phyloP scores from a whole-genome alignment of 1,140 invertebrate species.

The Drosophila pandora region DNA sequence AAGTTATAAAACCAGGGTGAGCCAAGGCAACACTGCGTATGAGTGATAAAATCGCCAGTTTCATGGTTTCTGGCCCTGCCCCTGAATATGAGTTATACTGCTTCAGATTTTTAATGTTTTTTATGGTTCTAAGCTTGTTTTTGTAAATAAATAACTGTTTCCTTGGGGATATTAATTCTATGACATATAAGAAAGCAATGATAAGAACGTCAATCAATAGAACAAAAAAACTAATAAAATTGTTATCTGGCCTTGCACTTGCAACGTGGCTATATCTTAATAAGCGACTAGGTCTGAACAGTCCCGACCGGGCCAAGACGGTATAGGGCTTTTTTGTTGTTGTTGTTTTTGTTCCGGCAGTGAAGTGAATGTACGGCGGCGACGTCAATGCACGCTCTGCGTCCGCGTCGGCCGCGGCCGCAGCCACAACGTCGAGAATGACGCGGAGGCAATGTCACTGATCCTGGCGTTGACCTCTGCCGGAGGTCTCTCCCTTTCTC shows the following conservation, averaged over 20 bases:
- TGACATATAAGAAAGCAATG: background rate
- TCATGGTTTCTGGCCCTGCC: background rate
- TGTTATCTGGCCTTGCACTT: constrained; percentile 2
- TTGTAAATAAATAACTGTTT: background rate
- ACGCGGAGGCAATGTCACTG: constrained; percentile 47
- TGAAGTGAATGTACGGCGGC: constrained; percentile 44
- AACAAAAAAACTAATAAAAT: background rate
- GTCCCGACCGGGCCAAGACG: constrained; percentile 26
- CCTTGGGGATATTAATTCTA: no score
- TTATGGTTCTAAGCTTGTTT: background rate
- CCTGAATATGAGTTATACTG: no score
- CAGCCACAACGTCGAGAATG: constrained; percentile 25
- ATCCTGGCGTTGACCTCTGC: constrained; percentile 51
- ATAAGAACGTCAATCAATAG: background rate
- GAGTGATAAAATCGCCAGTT: constrained; percentile 1
- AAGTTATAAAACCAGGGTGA: no score
- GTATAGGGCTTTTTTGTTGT: constrained; percentile 6
- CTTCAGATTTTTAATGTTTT: background rate
- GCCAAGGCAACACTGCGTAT: constrained; percentile 17
- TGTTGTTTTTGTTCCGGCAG: constrained; percentile 30
- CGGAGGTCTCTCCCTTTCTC: constrained; percentile 34
- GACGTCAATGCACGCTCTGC: constrained; percentile 48
- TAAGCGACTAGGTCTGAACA: constrained; percentile 16
- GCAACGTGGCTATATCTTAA: constrained; percentile 5
- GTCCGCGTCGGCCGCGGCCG: constrained; percentile 24